Base-by-base conservation (phyloP, 37 sponge, comb jelly and placozoan genomes). In the Hormiphora californensis region DNA sequence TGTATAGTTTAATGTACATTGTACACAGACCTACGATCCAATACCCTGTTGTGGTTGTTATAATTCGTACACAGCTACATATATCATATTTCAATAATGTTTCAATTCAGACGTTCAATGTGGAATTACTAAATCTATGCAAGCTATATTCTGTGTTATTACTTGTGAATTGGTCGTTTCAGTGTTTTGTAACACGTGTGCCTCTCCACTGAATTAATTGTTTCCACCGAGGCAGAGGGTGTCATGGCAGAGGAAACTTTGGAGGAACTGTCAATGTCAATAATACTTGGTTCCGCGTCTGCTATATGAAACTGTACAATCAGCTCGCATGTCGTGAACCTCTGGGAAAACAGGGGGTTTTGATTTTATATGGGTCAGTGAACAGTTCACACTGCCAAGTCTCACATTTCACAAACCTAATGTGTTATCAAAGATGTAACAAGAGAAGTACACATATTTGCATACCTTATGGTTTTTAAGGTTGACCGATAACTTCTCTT, bases 161-260 rank as follows among this genome's bases (percentile, higher is more conserved):
- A 73, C 81, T 73, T 73, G 81, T 73, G 9, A 11, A 73, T 73
- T 8, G 81, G 81, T 40, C 39, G 35, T 3, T 73, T 36, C n/a
- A 73, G 81, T 11, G 81, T 73, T 41, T 30, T 39, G n/a, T 33
- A 25, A 21, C 46, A 73, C n/a, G 43, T n/a, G 9, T 43, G 28
- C 23, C 81, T 73, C 46, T 73, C 81, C 0, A 73, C 17, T 4
- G 81, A 73, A 46, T 73, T 73, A 46, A 73, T 73, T 3, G 81
- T 73, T 7, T 73, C 81, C 28, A 73, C 23, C 4, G 46, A 43
- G 44, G 43, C 81, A 40, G 81, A 73, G 44, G 81, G 81, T 8
- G 81, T 73, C 2, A 73, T 73, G 15, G 38, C 81, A 11, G 81
- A 33, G 8, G 81, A 73, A 7, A 22, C 39, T 5, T 36, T 27